phyloP scores from a whole-genome alignment of 2,888 invertebrate species.

The Chirona hameri region DNA sequence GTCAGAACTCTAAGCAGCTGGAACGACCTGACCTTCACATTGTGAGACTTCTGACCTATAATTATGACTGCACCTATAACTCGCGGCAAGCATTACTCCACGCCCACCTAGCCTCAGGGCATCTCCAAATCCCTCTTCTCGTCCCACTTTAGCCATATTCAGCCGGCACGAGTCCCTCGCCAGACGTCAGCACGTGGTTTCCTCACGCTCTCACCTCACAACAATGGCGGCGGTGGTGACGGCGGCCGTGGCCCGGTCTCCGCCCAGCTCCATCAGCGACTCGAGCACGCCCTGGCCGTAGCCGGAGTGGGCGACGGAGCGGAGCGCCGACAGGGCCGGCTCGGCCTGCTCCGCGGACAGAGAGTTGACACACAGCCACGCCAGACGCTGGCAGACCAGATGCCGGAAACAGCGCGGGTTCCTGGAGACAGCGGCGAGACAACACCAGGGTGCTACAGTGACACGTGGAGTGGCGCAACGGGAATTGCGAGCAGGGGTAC shows the following conservation, averaged over 20 bases:
- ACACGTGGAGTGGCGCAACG: too few species aligned
- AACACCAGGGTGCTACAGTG: too few species aligned
- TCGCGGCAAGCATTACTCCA: not conserved
- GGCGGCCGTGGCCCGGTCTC: not conserved
- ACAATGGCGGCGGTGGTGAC: not conserved
- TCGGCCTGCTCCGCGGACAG: not conserved
- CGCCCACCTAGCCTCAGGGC: too few species aligned
- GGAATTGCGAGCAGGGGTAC: too few species aligned
- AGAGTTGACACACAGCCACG: not conserved
- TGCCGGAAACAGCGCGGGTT: not conserved
- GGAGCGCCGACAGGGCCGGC: not conserved
- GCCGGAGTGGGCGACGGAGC: not conserved
- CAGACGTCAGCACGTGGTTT: too few species aligned
- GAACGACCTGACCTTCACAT: too few species aligned
- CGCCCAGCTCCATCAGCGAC: constrained; percentile 6
- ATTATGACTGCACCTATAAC: not conserved
- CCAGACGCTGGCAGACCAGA: constrained; percentile 5
- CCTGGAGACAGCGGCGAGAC: not conserved
- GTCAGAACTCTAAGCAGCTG: too few species aligned
- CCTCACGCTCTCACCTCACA: not conserved
- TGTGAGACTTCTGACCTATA: too few species aligned
- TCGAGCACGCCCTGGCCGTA: constrained; percentile 14
- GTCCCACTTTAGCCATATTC: too few species aligned
- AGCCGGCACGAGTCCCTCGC: too few species aligned
- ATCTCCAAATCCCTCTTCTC: too few species aligned